Conservation (phyloP, 1,140 invertebrate genomes). For the Eurosta solidaginis region DNA sequence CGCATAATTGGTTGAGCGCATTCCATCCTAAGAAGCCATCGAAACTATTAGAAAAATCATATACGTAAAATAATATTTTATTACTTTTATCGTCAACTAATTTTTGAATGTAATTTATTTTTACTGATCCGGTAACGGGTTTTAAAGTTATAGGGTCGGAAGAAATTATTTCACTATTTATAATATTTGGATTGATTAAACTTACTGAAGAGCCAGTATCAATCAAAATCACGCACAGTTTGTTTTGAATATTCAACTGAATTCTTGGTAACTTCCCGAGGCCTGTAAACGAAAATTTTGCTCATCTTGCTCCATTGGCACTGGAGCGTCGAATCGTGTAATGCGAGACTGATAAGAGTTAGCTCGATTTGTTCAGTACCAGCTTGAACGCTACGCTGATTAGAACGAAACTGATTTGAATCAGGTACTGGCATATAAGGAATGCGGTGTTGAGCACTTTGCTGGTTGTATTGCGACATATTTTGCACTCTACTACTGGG, state of each 20-base stretch:
- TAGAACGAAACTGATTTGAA: too few species aligned
- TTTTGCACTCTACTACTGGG: too few species aligned
- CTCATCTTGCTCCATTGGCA: background rate
- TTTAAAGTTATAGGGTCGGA: background rate
- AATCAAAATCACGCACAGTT: background rate
- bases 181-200: background rate
- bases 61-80: background rate
- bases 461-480: too few species aligned
- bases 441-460: too few species aligned
- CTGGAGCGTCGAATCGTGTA: background rate
- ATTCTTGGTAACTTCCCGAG: background rate
- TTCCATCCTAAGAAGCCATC: background rate
- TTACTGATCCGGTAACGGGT: background rate
- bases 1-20: background rate
- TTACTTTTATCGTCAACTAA: background rate
- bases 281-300: background rate
- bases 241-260: background rate
- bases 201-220: background rate
- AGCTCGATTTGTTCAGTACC: too few species aligned
- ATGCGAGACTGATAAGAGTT: background rate
- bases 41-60: background rate
- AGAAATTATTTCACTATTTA: background rate
- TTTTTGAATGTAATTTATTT: background rate
- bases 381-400: too few species aligned
- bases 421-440: too few species aligned